Evolutionary conservation across 2,888 invertebrate genomes (phyloP), one percentile per base, ranked within the genome.

Genomic region (Agrochola litura): DNA sequence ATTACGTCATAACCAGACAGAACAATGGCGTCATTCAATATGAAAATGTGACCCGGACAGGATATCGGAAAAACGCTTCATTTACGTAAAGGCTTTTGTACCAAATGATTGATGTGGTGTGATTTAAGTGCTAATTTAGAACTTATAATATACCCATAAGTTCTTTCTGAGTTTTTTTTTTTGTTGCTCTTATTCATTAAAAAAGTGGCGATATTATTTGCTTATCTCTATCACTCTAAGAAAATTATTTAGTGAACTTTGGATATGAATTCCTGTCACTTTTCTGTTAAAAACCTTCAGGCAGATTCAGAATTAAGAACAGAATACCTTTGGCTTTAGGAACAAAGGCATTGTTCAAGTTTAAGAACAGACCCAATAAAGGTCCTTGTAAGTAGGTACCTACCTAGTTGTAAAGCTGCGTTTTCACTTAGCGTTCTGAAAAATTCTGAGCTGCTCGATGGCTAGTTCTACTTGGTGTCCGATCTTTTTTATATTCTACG

Each of bases 1-100:
- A 72, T 65, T 66, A 69, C 65, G 77, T 84, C 84, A 81, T 58
- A 66, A 49, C 30, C 71, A 73, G 58, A 22, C 54, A 60, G 43
- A 83, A 73, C 46, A 81, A 81, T 70, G 66, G 22, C 73, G 67
- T 73, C 74, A 81, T 63, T 77, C 60, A 73, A 60, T 41, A 60
- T 66, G 46, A 68, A 68, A 67, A 64, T 52, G 61, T 84, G 73
- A 61, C 72, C 49, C 60, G 60, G 64, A 68, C 73, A 66, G 77
- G 65, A 69, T 73, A 74, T 74, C 63, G 73, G 65, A 22, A 65
- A 71, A 80, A 73, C 64, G 58, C 46, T 72, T 66, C 25, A 49
- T 70, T 82, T 75, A 52, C 19, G 14, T 54, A 19, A 60, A 56
- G 61, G 25, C 56, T 67, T 78, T 69, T 65, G n/a, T 30, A n/a